phyloP scores from a whole-genome alignment of 2,888 invertebrate species.

The Coelogynopora nodosa region DNA sequence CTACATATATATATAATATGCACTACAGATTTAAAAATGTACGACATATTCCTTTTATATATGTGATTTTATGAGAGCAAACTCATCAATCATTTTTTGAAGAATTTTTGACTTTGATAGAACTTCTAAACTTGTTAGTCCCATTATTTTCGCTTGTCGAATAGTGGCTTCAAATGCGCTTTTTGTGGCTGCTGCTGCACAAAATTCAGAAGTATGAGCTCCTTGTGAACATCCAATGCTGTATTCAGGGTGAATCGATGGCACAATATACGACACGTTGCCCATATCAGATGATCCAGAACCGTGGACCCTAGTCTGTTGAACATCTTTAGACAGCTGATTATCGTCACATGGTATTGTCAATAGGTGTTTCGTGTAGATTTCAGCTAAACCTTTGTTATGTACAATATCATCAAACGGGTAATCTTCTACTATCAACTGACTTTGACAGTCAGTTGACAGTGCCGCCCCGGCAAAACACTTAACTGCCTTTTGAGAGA shows the following conservation, averaged over 20 bases:
- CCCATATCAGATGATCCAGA: constrained; percentile 49
- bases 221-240: constrained; percentile 51
- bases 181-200: constrained; percentile 51
- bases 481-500: constrained; percentile 50
- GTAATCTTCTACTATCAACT: constrained; percentile 50
- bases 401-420: constrained; percentile 54
- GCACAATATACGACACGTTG: constrained; percentile 56
- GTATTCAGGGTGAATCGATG: constrained; percentile 42
- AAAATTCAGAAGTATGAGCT: constrained; percentile 55
- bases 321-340: neutral
- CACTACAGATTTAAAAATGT: too few relatives aligned
- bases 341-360: constrained; percentile 50
- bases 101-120: neutral
- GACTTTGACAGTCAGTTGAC: constrained; percentile 48
- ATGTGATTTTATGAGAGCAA: too few relatives aligned
- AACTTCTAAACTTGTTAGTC: constrained; percentile 51
- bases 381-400: constrained; percentile 52
- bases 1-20: too few relatives aligned
- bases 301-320: constrained; percentile 19
- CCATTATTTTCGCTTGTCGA: constrained; percentile 51
- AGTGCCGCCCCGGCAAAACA: constrained; percentile 38
- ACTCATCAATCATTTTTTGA: neutral
- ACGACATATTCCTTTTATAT: too few relatives aligned
- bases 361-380: constrained; percentile 53
- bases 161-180: constrained; percentile 51